Base-by-base conservation (phyloP, 2,888 invertebrate species). In the Hemaris fuciformis region DNA sequence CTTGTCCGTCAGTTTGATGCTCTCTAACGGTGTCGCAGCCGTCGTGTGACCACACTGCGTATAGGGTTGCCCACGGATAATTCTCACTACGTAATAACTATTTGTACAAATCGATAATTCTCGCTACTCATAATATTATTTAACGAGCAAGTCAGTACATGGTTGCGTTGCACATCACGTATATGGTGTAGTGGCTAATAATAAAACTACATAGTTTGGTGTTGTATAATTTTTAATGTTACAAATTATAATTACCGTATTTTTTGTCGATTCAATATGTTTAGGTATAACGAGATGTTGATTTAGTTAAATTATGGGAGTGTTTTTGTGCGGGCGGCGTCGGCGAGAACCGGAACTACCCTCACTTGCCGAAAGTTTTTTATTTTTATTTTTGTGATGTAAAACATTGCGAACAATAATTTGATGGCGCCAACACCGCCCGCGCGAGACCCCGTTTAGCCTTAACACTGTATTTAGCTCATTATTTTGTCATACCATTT, bases 161-260 rank as follows among this genome's bases (percentile, higher is more conserved):
- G 31, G 25, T 38, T 18, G 23, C 45, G 4, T 48, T 48, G 38
- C 48, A 60, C 38, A n/a, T 60, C 48, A 25, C 22, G 27, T 22
- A 38, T 60, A 25, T 48, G 48, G n/a, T 23, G 34, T 31, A 53
- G 31, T 20, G 27, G 10, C 62, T 73, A 77, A 68, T 77, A 80
- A 74, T 79, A 73, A 76, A 67, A 66, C 73, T 70, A 66, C 69
- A 70, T 74, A 73, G 77, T 38, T 38, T 38, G 38, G 38, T 83
- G 81, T 85, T 86, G 81, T 84, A 82, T 83, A 77, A 83, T 85
- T 85, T 81, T 53, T 73, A 69, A 79, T 77, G 66, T 76, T 77
- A 76, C 53, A 72, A 62, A 63, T 72, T 74, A 65, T 70, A 68
- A 69, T 74, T 77, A 74, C 73, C 77, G 75, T 81, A 77, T 80